These are phyloP conservation scores for Hippoglossus stenolepis DNA, from an alignment of 2,113 vertebrate genomes.

Conservation along the genomic window DNA sequence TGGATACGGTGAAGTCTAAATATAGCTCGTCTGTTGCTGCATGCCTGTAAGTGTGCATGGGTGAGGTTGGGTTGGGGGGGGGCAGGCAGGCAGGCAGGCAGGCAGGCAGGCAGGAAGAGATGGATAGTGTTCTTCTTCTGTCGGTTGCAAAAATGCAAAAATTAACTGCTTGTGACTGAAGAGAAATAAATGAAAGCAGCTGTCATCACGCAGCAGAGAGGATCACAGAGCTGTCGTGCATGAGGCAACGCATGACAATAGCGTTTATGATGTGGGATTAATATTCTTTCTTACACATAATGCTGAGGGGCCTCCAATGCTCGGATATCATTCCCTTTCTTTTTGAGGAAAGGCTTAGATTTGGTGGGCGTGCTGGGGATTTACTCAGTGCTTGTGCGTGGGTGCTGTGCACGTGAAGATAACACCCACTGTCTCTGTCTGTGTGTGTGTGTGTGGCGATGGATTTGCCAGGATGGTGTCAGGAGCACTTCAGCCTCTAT, in stretches of 20 bases:
- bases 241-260: conserved; percentile 21
- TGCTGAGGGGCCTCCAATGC: conserved; percentile 9
- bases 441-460: conserved; percentile 17
- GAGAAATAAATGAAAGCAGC: conserved; percentile 50
- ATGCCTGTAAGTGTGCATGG: conserved; percentile 44
- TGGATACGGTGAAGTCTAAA: conserved; percentile 62
- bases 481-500: not conserved
- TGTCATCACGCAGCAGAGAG: conserved; percentile 1
- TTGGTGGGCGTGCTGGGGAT: conserved; percentile 33
- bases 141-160: conserved; percentile 32
- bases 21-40: conserved; percentile 73
- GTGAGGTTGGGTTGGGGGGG: not conserved
- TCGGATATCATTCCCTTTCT: conserved; percentile 11
- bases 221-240: conserved; percentile 39
- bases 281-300: conserved; percentile 30
- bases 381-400: not conserved
- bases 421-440: not conserved
- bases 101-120: conserved; percentile 22
- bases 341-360: conserved; percentile 25
- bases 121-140: not conserved
- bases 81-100: too few species aligned
- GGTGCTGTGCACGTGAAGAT: not conserved
- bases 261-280: conserved; percentile 46
- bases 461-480: conserved; percentile 23
- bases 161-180: conserved; percentile 22